Evolutionary conservation across 2,888 invertebrate species (phyloP), one percentile per base, ranked within the genome.

Genomic region (Dolomedes plantarius): DNA sequence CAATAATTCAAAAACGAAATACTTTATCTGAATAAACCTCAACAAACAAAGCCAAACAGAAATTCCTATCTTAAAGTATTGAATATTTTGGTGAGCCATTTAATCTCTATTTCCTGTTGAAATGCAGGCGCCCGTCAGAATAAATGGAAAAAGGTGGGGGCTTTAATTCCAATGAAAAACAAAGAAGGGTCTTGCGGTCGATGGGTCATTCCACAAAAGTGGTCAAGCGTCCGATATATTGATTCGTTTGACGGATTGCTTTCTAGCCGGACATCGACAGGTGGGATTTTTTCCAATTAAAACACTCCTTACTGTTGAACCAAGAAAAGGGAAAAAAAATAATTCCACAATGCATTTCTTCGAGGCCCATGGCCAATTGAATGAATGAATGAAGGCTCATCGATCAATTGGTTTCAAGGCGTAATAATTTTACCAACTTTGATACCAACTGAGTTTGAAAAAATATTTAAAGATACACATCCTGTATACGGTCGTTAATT

Each of bases 191-290:
- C 32, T 64, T 65, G 32, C 28, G 67, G 67, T 73, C 80, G 80
- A 73, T 80, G 73, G 71, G 56, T 74, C 80, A 80, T 73, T 80
- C 67, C 67, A 39, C n/a, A 79, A 64, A 41, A 74, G 41, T 69
- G 81, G 81, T 74, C 80, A 74, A 74, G 28, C 50, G 46, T 29
- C 72, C 74, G 56, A 74, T 81, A 74, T 74, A 81, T 81, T 68
- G 81, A 81, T 74, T 75, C 36, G 29, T 65, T 68, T 82, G 75
- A 82, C 74, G 69, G 75, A 82, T 82, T 75, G 62, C 69, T 75
- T 39, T 69, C 69, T 28, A 50, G 23, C 74, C 41, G 13, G 19
- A 28, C 71, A 46, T 68, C 39, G 68, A 65, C 81, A 75, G 81
- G 75, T 73, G 73, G 72, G 31, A 7, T 29, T 50, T 72, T n/a